These are phyloP conservation scores for Fissipunctia ypsillon DNA, from an alignment of 2,888 invertebrate genomes.

Conservation along the genomic window DNA sequence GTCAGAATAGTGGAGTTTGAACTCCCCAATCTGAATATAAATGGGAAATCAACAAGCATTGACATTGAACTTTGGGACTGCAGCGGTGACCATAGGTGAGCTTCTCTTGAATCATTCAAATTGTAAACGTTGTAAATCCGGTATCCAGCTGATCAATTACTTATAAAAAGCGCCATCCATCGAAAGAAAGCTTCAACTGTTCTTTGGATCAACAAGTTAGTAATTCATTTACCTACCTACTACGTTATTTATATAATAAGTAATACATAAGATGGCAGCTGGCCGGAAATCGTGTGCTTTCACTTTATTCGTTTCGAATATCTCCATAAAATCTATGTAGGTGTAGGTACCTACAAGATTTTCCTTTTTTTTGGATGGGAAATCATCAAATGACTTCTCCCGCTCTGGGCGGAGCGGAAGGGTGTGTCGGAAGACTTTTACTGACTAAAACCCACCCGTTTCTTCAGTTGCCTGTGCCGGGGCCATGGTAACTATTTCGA, in stretches of 20 bases:
- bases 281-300: constrained; percentile 12
- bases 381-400: too few species aligned
- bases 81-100: constrained; percentile 93
- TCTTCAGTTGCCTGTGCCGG: too few species aligned
- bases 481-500: too few species aligned
- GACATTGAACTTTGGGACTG: constrained; percentile 96
- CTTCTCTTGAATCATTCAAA: constrained; percentile 1
- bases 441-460: too few species aligned
- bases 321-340: not conserved
- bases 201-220: constrained; percentile 24
- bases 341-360: not conserved
- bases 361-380: too few species aligned
- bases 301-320: constrained; percentile 24
- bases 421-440: too few species aligned
- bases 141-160: not conserved
- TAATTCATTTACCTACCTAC: constrained; percentile 13
- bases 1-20: constrained; percentile 95
- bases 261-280: constrained; percentile 6
- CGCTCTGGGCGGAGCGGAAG: too few species aligned
- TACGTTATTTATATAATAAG: not conserved
- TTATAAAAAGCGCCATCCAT: constrained; percentile 61
- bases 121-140: not conserved
- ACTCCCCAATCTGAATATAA: constrained; percentile 90
- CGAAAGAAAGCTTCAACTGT: constrained; percentile 39
- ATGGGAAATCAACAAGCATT: constrained; percentile 90